Conservation (phyloP, 53 echinoderm and acorn worm genomes). For the Holothuria scabra region DNA sequence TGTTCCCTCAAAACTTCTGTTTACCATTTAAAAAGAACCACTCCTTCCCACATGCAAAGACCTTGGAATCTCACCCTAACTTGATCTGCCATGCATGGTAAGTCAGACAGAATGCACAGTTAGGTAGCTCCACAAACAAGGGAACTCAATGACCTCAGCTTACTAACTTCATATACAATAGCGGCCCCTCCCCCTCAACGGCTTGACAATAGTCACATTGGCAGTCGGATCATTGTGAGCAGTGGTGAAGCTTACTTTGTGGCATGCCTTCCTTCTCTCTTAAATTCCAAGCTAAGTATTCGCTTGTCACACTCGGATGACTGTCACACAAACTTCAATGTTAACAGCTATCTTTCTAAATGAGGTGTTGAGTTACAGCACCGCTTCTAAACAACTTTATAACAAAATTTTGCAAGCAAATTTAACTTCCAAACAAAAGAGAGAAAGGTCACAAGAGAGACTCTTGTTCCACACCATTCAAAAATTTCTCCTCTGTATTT, state of each 20-base stretch:
- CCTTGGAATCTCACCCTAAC: constrained; percentile 25
- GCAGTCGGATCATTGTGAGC: background rate
- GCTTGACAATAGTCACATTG: constrained; percentile 1
- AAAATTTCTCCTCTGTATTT: no score
- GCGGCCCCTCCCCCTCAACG: constrained; percentile 20
- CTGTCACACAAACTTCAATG: background rate
- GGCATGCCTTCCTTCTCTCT: constrained; percentile 2
- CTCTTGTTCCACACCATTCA: no score
- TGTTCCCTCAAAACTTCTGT: constrained; percentile 14
- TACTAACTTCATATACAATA: background rate
- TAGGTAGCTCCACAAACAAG: constrained; percentile 27
- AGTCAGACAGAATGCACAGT: constrained; percentile 23
- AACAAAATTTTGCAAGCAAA: no score
- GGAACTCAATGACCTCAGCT: constrained; percentile 18
- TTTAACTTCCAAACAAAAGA: no score
- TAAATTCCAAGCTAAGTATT: constrained; percentile 7
- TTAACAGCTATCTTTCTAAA: no score
- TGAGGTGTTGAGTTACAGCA: no score
- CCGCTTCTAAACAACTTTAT: no score
- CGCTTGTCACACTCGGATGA: background rate
- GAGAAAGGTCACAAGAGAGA: no score
- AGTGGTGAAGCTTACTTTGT: background rate
- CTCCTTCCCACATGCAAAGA: constrained; percentile 29
- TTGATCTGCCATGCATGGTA: constrained; percentile 6
- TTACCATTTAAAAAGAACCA: constrained; percentile 38